Conservation (phyloP, 2,113 vertebrate species). For the Peromyscus californicus region DNA sequence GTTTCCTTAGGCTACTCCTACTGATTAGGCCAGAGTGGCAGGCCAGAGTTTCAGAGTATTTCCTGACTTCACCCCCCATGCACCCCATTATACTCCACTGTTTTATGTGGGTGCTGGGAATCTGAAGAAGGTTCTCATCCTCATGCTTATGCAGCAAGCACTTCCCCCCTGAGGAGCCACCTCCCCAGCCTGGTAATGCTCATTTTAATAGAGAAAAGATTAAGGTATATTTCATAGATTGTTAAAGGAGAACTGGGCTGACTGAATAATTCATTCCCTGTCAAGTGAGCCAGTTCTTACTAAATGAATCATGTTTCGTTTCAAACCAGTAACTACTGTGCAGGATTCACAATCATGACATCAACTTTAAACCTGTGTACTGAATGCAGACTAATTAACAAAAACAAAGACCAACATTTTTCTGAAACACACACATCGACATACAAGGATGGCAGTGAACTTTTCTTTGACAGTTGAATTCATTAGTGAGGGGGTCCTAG, state of each 20-base stretch:
- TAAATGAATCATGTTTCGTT: background rate
- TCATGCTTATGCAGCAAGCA: background rate
- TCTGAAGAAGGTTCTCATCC: no score
- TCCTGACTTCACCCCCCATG: background rate
- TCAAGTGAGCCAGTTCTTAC: constrained; percentile 53
- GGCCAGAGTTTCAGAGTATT: background rate
- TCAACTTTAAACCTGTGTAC: constrained; percentile 26
- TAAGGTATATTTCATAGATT: constrained; percentile 27
- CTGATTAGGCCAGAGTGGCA: background rate
- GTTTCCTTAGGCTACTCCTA: background rate
- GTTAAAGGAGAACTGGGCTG: constrained; percentile 58
- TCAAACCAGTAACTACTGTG: constrained; percentile 48
- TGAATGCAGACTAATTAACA: constrained; percentile 23
- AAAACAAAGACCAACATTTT: constrained; percentile 49
- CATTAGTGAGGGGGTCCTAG: constrained; percentile 41
- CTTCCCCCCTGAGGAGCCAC: no score
- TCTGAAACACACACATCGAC: constrained; percentile 61
- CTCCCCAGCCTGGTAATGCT: background rate
- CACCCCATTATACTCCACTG: background rate
- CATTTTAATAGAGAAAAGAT: constrained; percentile 31
- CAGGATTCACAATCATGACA: constrained; percentile 25
- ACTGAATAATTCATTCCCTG: constrained; percentile 36
- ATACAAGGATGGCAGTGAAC: constrained; percentile 8
- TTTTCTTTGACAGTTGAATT: constrained; percentile 59
- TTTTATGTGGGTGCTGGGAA: background rate